phyloP scores from a whole-genome alignment of 2,888 invertebrate species.

The Augochlorella aurata region DNA sequence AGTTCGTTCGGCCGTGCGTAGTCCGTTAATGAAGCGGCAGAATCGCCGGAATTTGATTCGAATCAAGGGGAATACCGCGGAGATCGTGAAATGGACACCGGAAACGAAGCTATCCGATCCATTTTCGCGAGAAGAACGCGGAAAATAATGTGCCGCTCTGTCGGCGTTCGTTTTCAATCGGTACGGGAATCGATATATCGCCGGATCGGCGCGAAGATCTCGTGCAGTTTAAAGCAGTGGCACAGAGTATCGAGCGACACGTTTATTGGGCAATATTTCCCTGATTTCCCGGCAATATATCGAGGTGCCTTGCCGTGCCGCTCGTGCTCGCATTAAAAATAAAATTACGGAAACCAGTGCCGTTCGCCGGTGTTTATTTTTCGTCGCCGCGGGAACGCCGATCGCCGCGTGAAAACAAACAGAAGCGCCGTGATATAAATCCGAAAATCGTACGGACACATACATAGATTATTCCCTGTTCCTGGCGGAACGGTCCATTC shows the following conservation, averaged over 20 bases:
- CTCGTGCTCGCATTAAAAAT: conserved; percentile 2
- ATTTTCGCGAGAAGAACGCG: not conserved
- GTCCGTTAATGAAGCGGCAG: not conserved
- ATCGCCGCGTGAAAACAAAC: not conserved
- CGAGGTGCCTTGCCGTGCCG: not conserved
- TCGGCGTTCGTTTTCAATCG: conserved; percentile 10
- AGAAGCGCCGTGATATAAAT: not conserved
- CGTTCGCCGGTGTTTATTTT: not conserved
- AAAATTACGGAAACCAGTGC: conserved; percentile 3
- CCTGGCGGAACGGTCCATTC: not conserved
- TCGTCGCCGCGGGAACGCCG: not conserved
- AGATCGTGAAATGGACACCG: not conserved
- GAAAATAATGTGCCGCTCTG: conserved; percentile 2
- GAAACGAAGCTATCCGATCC: conserved; percentile 7
- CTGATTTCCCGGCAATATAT: conserved; percentile 6
- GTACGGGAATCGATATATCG: not conserved
- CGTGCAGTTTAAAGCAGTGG: conserved; percentile 1
- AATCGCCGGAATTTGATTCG: not conserved
- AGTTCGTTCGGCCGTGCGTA: not conserved
- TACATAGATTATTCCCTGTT: not conserved
- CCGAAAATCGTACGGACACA: not conserved
- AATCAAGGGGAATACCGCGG: too few species aligned
- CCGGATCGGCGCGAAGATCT: not conserved
- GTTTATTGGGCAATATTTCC: conserved; percentile 24
- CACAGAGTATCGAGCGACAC: not conserved